Conservation (phyloP, 2,797 vertebrate genomes). For the Pipistrellus pipistrellus region DNA sequence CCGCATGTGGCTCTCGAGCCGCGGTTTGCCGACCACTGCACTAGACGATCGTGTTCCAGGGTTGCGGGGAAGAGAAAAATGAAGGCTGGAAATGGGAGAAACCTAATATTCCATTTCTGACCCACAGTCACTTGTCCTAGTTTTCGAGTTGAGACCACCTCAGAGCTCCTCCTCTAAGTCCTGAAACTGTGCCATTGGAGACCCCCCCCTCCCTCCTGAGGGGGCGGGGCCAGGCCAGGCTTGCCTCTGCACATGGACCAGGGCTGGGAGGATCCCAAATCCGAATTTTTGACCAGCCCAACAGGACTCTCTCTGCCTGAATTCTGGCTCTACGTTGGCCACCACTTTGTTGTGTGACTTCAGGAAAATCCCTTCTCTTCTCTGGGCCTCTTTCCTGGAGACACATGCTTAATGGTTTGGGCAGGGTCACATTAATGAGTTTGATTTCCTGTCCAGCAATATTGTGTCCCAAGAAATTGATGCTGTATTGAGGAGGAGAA, state of each 20-base stretch:
- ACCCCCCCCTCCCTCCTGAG: fast-evolving
- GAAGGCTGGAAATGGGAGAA: not conserved
- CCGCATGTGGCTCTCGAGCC: no score
- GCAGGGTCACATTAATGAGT: not conserved
- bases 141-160: not conserved
- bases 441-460: not conserved
- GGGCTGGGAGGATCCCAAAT: no score
- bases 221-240: not conserved
- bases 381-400: not conserved
- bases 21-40: no score
- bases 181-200: not conserved
- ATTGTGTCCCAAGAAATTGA: not conserved
- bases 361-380: not conserved
- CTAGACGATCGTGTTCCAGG: no score
- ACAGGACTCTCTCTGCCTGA: not conserved
- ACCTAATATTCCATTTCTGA: not conserved
- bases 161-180: not conserved
- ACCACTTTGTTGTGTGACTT: slow-evolving; percentile 38
- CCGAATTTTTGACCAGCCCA: not conserved
- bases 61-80: not conserved
- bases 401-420: not conserved
- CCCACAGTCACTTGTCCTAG: not conserved
- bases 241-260: not conserved
- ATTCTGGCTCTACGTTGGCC: not conserved
- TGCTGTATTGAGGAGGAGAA: not conserved